Base-by-base conservation (phyloP, 1,140 invertebrate genomes). In the Heterodera schachtii region DNA sequence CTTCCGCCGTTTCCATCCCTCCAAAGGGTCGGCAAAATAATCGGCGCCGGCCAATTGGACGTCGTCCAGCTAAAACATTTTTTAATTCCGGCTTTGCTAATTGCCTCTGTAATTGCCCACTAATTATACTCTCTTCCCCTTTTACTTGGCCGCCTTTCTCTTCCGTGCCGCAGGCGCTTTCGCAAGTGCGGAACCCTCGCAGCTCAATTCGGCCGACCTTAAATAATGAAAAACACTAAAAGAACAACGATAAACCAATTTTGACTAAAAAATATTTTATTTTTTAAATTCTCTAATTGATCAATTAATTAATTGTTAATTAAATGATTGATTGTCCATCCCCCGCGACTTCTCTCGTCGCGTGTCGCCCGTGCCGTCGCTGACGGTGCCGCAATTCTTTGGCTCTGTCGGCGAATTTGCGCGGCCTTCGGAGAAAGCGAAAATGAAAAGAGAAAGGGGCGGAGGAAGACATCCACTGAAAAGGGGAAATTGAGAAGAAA, bases 391-490 rank as follows among this genome's bases (percentile, higher is more conserved):
- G 69, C 76, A 46, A 21, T 41, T 81, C 66, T 21, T 57, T 57
- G 0, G 43, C 43, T 46, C 11, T 41, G 46, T 81, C 78, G 41
- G 43, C 49, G 46, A 81, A 81, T 44, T 41, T 47, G 52, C 80
- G 41, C 31, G 80, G 80, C 16, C 80, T 16, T 16, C 80, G 80
- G 2, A 81, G 60, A 73, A 81, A 81, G 9, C 77, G 66, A 21
- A 81, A 47, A 47, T 81, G 80, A 57, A 81, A 81, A 21, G 80
- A 64, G 64, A 81, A 81, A 9, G 78, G 80, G 6, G 75, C 41
- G 13, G 19, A 3, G 19, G n/a, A 13, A 31, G 6, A 8, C 8
- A 46, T n/a, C 80, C 80, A 81, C 78, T 80, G 11, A 31, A n/a
- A 46, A 47, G 52, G 13, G n/a, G 52, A 57, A 73, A 31, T 31